Percentiles rank a stretch among this genome's conserved stretches.
Evolutionary conservation across 2,797 vertebrate species (phyloP).

Genomic region (Gallirallus australis): DNA sequence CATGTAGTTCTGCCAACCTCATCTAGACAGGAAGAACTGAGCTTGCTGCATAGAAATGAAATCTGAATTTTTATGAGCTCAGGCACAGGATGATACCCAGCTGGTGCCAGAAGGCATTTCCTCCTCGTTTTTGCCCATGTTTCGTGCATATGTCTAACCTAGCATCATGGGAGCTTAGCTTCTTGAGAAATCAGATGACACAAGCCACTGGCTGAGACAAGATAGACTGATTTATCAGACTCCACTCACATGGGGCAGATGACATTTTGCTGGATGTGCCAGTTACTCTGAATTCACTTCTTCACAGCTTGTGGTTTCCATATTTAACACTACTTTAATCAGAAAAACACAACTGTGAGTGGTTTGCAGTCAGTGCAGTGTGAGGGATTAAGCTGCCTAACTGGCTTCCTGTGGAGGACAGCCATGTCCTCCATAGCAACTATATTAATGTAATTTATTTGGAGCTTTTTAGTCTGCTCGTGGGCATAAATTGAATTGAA

Average conservation of each 20-base stretch:
- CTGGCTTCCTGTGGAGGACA: slow-evolving; percentile 29
- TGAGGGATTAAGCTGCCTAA: slow-evolving; percentile 22
- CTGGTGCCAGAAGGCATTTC: not conserved
- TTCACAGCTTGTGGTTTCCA: slow-evolving; percentile 39
- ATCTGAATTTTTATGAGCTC: not conserved
- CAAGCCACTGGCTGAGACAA: not conserved
- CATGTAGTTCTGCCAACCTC: not conserved
- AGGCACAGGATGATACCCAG: not conserved
- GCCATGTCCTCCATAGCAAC: slow-evolving; percentile 25
- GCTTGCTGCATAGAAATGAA: not conserved
- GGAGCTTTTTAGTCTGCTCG: not conserved
- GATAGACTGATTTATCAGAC: not conserved
- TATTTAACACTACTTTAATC: not conserved
- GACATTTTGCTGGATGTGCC: slow-evolving; percentile 12
- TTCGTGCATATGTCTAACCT: not conserved
- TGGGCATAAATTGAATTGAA: slow-evolving; percentile 17
- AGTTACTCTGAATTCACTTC: not conserved
- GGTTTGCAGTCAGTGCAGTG: not conserved
- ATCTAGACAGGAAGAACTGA: not conserved
- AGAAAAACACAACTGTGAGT: not conserved
- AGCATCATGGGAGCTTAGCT: not conserved
- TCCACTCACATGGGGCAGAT: not conserved
- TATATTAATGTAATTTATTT: slow-evolving; percentile 2
- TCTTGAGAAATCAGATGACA: not conserved
- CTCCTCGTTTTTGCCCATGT: not conserved